phyloP scores from a whole-genome alignment of 2,113 vertebrate species.

The Sander vitreus region DNA sequence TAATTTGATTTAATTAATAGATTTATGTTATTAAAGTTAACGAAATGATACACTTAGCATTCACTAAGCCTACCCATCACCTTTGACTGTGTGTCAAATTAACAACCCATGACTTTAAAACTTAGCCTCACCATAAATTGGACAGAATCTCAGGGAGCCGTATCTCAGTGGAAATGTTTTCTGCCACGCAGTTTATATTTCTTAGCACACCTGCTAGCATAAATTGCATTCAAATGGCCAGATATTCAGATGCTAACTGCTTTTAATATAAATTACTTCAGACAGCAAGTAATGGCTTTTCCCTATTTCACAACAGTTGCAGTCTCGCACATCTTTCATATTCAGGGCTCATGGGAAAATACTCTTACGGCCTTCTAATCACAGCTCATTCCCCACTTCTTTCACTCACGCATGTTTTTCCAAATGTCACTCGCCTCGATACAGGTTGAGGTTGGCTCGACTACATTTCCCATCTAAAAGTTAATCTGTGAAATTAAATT shows the following conservation, averaged over 20 bases:
- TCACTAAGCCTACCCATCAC: conserved; percentile 58
- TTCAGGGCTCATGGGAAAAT: conserved; percentile 65
- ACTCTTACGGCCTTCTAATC: conserved; percentile 72
- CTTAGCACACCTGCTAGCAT: conserved; percentile 69
- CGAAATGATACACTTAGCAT: conserved; percentile 64
- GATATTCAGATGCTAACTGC: conserved; percentile 74
- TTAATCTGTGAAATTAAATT: conserved; percentile 53
- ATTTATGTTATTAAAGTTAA: conserved; percentile 48
- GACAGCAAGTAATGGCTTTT: conserved; percentile 79
- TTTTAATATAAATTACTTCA: conserved; percentile 82
- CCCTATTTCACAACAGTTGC: conserved; percentile 67
- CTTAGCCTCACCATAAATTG: conserved; percentile 63
- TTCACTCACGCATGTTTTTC: conserved; percentile 40
- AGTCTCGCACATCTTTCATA: conserved; percentile 70
- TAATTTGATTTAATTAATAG: conserved; percentile 52
- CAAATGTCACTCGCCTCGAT: conserved; percentile 64
- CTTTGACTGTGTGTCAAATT: conserved; percentile 68
- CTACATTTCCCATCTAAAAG: conserved; percentile 35
- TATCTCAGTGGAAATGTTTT: conserved; percentile 64
- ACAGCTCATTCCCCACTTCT: conserved; percentile 46
- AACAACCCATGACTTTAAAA: conserved; percentile 70
- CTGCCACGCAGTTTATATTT: conserved; percentile 74
- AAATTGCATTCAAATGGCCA: conserved; percentile 75
- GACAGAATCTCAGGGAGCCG: conserved; percentile 40
- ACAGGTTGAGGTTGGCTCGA: conserved; percentile 47